These are phyloP conservation scores for Clusia tigrina DNA, from an alignment of 2,888 invertebrate genomes.

Conservation along the genomic window DNA sequence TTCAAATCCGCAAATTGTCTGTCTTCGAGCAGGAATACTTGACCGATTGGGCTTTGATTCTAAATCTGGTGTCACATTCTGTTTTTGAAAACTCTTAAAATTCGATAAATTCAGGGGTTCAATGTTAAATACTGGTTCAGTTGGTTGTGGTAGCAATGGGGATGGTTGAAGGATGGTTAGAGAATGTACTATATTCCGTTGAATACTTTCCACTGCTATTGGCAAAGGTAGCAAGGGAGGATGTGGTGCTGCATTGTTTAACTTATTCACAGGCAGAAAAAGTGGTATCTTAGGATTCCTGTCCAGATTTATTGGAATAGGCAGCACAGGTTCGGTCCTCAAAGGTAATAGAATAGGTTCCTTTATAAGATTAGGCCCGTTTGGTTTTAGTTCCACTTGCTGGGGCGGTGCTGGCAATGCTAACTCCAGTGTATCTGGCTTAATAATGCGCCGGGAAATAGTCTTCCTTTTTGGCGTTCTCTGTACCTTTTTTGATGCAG, in stretches of 20 bases:
- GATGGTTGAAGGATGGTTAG: neutral
- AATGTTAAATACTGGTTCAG: constrained; percentile 12
- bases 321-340: neutral
- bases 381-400: neutral
- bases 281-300: constrained; percentile 46
- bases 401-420: neutral
- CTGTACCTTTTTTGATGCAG: constrained; percentile 20
- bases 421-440: constrained; percentile 36
- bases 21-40: constrained; percentile 49
- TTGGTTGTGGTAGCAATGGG: neutral
- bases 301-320: constrained; percentile 15
- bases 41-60: constrained; percentile 32
- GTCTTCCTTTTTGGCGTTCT: constrained; percentile 60
- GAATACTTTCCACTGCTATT: constrained; percentile 18
- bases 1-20: constrained; percentile 59
- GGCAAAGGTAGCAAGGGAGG: constrained; percentile 10
- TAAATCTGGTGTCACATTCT: constrained; percentile 29
- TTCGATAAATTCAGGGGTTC: constrained; percentile 51
- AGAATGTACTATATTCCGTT: neutral
- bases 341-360: too few relatives aligned
- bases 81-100: constrained; percentile 29
- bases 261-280: constrained; percentile 40
- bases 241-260: constrained; percentile 5
- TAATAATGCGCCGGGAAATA: constrained; percentile 57
- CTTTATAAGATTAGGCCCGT: too few relatives aligned